Evolutionary conservation across 1,140 invertebrate genomes (phyloP).

Genomic region (Caenorhabditis tropicalis): DNA sequence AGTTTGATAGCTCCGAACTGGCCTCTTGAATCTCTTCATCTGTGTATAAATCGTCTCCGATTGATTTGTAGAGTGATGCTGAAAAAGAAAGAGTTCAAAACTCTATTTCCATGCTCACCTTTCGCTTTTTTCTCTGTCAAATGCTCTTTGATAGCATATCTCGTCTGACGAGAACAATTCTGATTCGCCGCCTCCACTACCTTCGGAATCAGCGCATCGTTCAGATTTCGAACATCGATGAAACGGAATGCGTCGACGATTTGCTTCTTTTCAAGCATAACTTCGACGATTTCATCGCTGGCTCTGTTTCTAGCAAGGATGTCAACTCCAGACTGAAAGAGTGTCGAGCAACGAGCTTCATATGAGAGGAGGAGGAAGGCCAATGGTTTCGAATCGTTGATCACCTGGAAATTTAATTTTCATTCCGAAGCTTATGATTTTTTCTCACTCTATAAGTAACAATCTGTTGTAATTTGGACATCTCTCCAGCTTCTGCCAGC

Average conservation of each 20-base stretch:
- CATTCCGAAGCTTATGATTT: too few relatives aligned
- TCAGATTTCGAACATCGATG: conserved; percentile 7
- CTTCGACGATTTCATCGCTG: conserved; percentile 31
- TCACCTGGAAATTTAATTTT: neutral
- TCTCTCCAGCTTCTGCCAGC: conserved; percentile 24
- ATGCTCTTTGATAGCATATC: neutral
- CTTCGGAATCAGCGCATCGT: conserved; percentile 9
- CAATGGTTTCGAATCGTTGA: conserved; percentile 37
- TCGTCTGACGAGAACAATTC: neutral
- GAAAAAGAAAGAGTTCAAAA: neutral
- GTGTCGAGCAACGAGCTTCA: neutral
- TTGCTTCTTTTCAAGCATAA: conserved; percentile 36
- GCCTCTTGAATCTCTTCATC: neutral
- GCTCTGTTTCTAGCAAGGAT: conserved; percentile 42
- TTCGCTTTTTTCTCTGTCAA: conserved; percentile 9
- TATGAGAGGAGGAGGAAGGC: conserved; percentile 29
- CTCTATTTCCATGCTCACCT: neutral
- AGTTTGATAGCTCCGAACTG: neutral
- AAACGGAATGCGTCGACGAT: conserved; percentile 41
- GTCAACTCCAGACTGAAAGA: conserved; percentile 6
- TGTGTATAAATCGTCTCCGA: conserved; percentile 10
- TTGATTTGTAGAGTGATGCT: conserved; percentile 26
- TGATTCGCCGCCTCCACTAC: conserved; percentile 22
- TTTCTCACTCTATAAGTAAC: conserved; percentile 38
- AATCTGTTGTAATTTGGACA: conserved; percentile 43